phyloP scores from a whole-genome alignment of 2,888 invertebrate species.

The Amiota minor region DNA sequence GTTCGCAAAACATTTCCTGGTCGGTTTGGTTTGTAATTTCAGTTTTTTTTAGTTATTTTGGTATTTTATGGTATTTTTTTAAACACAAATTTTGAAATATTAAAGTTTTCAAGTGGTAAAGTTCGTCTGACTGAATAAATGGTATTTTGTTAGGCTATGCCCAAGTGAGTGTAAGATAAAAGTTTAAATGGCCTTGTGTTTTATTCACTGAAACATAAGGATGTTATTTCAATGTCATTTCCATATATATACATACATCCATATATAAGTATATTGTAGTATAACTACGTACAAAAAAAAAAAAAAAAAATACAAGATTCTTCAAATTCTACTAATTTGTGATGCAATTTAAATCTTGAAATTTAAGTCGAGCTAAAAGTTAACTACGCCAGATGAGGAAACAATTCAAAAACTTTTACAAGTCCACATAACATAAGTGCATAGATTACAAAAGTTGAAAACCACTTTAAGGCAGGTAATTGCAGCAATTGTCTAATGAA shows the following conservation, averaged over 20 bases:
- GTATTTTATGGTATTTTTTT: not conserved
- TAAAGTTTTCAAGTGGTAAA: too few species aligned
- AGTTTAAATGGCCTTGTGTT: too few species aligned
- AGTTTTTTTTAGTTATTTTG: not conserved
- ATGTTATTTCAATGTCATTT: too few species aligned
- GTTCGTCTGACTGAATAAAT: too few species aligned
- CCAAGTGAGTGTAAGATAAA: too few species aligned
- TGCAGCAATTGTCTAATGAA: not conserved
- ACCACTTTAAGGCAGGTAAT: slow-evolving; percentile 10
- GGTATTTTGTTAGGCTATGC: too few species aligned
- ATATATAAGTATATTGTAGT: too few species aligned
- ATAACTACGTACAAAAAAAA: not conserved
- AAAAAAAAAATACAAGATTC: not conserved
- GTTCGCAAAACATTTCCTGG: slow-evolving; percentile 17
- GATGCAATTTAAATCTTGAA: slow-evolving; percentile 65
- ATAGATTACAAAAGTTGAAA: slow-evolving; percentile 32
- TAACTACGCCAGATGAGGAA: slow-evolving; percentile 43
- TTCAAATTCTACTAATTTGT: slow-evolving; percentile 38
- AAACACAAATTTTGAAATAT: too few species aligned
- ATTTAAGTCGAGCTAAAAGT: slow-evolving; percentile 57
- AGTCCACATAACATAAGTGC: slow-evolving; percentile 20
- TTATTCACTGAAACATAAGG: too few species aligned
- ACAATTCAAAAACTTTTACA: slow-evolving; percentile 61
- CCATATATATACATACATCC: too few species aligned
- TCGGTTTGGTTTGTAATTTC: not conserved